Evolutionary conservation across 2,797 vertebrate genomes (phyloP).

Genomic region (Helicolenus hilgendorfi): DNA sequence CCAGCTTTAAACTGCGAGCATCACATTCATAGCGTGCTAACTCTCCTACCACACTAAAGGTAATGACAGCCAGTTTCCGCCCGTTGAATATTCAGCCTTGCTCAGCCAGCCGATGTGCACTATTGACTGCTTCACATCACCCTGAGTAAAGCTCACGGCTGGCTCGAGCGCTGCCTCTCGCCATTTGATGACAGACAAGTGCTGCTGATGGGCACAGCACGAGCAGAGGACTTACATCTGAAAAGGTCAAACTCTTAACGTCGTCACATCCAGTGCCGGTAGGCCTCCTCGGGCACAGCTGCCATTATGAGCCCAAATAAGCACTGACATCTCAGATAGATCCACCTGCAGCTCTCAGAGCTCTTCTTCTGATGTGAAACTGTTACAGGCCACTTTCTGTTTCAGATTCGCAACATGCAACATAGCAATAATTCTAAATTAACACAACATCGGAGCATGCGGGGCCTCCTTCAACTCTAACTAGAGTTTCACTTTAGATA

Average conservation of each 20-base stretch:
- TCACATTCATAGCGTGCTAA: conserved; percentile 2
- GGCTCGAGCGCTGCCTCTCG: conserved; percentile 24
- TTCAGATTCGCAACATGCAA: neutral
- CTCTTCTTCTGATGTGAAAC: neutral
- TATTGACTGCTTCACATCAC: conserved; percentile 45
- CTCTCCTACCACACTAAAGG: conserved; percentile 6
- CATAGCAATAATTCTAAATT: conserved; percentile 4
- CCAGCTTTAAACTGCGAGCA: neutral
- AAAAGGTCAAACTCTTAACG: conserved; percentile 81
- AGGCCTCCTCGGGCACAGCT: conserved; percentile 41
- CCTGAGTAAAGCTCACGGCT: conserved; percentile 16
- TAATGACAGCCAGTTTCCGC: conserved; percentile 18
- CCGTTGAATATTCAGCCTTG: conserved; percentile 16
- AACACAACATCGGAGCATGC: neutral
- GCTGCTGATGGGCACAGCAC: conserved; percentile 55
- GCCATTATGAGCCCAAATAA: conserved; percentile 55
- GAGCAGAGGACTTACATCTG: conserved; percentile 39
- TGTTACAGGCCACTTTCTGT: neutral
- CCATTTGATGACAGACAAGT: conserved; percentile 55
- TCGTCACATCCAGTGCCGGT: conserved; percentile 65
- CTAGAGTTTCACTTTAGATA: conserved; percentile 23
- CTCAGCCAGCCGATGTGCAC: conserved; percentile 9
- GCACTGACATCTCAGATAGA: conserved; percentile 61
- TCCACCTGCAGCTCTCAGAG: conserved; percentile 32
- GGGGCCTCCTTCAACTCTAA: neutral